A percentile compares a stretch with the other conserved stretches of the same genome.
These are phyloP conservation scores for Callocephalon fimbriatum DNA, from an alignment of 2,113 vertebrate genomes.

Conservation along the genomic window DNA sequence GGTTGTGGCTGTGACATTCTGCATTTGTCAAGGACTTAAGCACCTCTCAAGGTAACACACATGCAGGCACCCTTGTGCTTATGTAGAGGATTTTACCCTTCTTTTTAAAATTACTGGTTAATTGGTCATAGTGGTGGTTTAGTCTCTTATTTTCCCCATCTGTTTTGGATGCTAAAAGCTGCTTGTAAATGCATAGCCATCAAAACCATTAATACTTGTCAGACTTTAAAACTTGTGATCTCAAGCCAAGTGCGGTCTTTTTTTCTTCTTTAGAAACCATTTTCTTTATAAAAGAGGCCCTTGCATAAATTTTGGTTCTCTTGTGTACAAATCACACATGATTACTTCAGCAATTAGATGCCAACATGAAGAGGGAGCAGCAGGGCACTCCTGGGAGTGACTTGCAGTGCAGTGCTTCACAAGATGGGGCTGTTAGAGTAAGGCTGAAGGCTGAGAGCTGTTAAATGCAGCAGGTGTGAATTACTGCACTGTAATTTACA, in stretches of 20 bases:
- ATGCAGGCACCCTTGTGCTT: not conserved
- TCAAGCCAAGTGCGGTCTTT: not conserved
- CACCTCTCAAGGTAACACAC: not conserved
- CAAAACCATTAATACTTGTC: not conserved
- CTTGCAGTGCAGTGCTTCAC: not conserved
- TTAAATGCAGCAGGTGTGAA: conserved; percentile 13
- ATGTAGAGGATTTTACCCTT: not conserved
- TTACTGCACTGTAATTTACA: not conserved
- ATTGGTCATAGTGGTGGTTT: not conserved
- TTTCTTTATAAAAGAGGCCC: not conserved
- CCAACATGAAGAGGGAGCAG: not conserved
- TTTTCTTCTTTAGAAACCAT: not conserved
- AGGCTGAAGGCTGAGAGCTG: not conserved
- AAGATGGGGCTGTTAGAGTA: not conserved
- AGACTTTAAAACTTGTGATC: not conserved
- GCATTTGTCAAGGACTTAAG: not conserved
- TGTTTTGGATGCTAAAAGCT: not conserved
- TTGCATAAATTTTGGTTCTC: not conserved
- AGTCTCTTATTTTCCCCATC: not conserved
- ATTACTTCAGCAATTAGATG: not conserved
- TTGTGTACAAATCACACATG: not conserved
- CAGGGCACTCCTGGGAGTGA: not conserved
- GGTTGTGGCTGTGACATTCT: not conserved
- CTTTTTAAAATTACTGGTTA: not conserved
- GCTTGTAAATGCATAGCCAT: not conserved